Percentiles rank a stretch among this genome's conserved stretches.
Conservation (phyloP, 2,888 invertebrate species). For the Archaeoteleia sp. region DNA sequence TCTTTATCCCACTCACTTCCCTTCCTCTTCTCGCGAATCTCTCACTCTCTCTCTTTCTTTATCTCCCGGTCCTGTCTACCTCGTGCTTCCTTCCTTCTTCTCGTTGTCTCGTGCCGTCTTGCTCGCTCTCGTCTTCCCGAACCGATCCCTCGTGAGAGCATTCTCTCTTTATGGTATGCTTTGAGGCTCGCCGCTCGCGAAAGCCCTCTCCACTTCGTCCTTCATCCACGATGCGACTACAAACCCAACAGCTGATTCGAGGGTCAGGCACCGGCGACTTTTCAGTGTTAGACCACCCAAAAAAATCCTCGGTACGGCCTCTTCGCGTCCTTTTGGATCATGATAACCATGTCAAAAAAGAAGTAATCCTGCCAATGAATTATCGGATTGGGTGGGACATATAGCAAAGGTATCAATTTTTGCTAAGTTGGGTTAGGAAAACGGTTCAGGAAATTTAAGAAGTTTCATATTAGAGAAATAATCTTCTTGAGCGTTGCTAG, state of each 20-base stretch:
- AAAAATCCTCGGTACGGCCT: constrained; percentile 37
- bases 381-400: too few species aligned
- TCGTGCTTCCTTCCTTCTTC: constrained; percentile 24
- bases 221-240: constrained; percentile 37
- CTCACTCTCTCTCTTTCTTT: constrained; percentile 25
- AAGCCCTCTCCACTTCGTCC: constrained; percentile 26
- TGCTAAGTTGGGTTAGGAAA: too few species aligned
- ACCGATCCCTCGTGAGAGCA: constrained; percentile 51
- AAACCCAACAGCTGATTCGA: constrained; percentile 64
- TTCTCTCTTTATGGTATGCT: constrained; percentile 62
- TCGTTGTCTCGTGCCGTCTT: constrained; percentile 31
- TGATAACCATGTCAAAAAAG: constrained; percentile 28
- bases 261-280: constrained; percentile 60
- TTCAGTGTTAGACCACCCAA: constrained; percentile 47
- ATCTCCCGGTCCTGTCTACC: constrained; percentile 24
- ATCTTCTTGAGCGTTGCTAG: too few species aligned
- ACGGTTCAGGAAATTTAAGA: too few species aligned
- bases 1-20: constrained; percentile 27
- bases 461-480: too few species aligned
- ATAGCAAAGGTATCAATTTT: too few species aligned
- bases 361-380: background rate
- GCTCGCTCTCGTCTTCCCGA: constrained; percentile 42
- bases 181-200: constrained; percentile 61
- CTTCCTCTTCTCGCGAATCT: constrained; percentile 11
- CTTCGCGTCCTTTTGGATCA: constrained; percentile 22